Conservation (phyloP, 2,888 invertebrate genomes). For the Salticus scenicus region DNA sequence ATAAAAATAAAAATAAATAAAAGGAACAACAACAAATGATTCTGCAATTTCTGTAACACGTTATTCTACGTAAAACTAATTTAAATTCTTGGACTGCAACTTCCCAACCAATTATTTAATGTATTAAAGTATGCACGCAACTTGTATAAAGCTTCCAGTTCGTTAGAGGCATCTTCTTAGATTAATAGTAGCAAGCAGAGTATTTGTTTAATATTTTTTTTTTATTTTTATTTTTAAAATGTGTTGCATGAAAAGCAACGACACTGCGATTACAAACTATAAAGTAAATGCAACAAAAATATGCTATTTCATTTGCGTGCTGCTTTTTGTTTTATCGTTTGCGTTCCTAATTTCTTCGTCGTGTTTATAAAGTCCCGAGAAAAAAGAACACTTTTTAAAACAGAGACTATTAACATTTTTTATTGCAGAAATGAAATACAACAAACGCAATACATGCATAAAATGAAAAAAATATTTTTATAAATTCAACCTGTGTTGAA, state of each 20-base stretch:
- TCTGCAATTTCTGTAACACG: slow-evolving; percentile 50
- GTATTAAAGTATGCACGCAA: slow-evolving; percentile 56
- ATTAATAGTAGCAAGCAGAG: slow-evolving; percentile 19
- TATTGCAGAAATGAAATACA: neutral
- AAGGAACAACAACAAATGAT: slow-evolving; percentile 38
- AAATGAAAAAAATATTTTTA: too few species aligned
- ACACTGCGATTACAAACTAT: neutral
- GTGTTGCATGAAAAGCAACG: neutral
- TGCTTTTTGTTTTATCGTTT: neutral
- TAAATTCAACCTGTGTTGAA: too few species aligned
- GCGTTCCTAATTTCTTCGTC: neutral
- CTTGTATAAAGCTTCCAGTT: neutral
- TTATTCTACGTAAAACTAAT: slow-evolving; percentile 50
- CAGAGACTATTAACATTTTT: neutral
- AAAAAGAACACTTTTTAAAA: neutral
- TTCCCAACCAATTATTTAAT: slow-evolving; percentile 60
- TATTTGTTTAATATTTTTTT: neutral
- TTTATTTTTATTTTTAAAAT: too few species aligned
- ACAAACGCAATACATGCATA: neutral
- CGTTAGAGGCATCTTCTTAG: neutral
- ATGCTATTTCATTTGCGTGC: neutral
- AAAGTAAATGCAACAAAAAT: neutral
- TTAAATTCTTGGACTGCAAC: slow-evolving; percentile 59
- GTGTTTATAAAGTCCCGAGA: neutral
- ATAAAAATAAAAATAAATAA: too few species aligned